A percentile compares a stretch with the other conserved stretches of the same genome.
Conservation (phyloP, 2,797 vertebrate genomes). For the Peromyscus aztecus region DNA sequence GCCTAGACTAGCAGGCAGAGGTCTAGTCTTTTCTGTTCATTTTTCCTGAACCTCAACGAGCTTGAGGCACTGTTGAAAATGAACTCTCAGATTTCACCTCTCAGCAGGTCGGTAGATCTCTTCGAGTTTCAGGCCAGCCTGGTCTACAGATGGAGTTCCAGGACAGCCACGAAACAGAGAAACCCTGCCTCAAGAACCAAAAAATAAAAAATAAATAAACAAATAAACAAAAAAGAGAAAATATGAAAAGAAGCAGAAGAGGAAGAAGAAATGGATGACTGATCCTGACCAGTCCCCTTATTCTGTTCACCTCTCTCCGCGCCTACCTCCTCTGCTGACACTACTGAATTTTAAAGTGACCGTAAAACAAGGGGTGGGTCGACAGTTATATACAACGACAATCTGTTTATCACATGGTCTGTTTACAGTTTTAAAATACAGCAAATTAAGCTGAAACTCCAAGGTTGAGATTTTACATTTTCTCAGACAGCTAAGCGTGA, state of each 20-base stretch:
- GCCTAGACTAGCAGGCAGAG: neutral
- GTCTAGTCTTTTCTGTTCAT: neutral
- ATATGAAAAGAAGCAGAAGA: neutral
- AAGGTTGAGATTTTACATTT: conserved; percentile 13
- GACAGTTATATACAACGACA: neutral
- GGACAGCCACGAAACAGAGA: neutral
- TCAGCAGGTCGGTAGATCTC: neutral
- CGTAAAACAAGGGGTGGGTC: neutral
- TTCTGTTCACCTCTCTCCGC: neutral
- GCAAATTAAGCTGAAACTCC: conserved; percentile 11
- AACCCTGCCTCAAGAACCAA: neutral
- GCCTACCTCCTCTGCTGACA: neutral
- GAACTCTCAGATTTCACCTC: neutral
- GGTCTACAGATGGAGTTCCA: neutral
- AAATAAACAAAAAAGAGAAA: neutral
- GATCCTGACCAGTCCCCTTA: neutral
- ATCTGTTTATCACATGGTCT: neutral
- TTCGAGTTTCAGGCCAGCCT: neutral
- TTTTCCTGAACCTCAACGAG: neutral
- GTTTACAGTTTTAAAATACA: conserved; percentile 27
- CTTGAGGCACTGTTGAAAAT: neutral
- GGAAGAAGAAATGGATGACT: neutral
- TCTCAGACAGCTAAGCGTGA: neutral
- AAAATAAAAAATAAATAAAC: neutral
- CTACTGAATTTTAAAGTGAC: conserved; percentile 26